These are phyloP conservation scores for Dicyrtoma fusca DNA, from an alignment of 2,888 invertebrate genomes.

Conservation along the genomic window DNA sequence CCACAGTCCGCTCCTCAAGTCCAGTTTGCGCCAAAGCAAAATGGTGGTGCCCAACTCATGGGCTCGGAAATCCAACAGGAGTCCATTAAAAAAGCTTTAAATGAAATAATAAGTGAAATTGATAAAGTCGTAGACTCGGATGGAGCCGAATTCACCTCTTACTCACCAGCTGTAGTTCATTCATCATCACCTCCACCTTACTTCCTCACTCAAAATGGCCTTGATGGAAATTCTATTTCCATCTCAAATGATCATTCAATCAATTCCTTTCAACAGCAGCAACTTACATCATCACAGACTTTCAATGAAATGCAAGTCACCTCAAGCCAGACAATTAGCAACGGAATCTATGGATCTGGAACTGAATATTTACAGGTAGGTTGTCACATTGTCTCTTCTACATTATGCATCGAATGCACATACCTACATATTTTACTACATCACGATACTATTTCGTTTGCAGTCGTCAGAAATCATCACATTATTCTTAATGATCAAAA, in stretches of 20 bases:
- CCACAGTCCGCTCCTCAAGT: background rate
- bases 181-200: background rate
- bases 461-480: background rate
- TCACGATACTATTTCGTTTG: background rate
- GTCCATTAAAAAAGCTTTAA: constrained; percentile 65
- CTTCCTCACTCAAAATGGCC: background rate
- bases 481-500: too few relatives aligned
- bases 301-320: background rate
- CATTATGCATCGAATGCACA: background rate
- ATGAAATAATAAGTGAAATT: constrained; percentile 68
- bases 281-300: background rate
- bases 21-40: background rate
- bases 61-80: constrained; percentile 63
- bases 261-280: background rate
- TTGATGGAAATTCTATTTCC: background rate
- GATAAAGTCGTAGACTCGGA: constrained; percentile 63
- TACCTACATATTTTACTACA: background rate
- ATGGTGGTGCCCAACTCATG: background rate
- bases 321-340: background rate
- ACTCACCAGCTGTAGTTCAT: constrained; percentile 19
- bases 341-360: constrained; percentile 3
- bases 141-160: constrained; percentile 12
- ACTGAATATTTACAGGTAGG: constrained; percentile 19
- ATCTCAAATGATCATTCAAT: background rate
- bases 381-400: background rate